Base-by-base conservation (phyloP, 2,113 vertebrate species). In the Furnarius figulus region DNA sequence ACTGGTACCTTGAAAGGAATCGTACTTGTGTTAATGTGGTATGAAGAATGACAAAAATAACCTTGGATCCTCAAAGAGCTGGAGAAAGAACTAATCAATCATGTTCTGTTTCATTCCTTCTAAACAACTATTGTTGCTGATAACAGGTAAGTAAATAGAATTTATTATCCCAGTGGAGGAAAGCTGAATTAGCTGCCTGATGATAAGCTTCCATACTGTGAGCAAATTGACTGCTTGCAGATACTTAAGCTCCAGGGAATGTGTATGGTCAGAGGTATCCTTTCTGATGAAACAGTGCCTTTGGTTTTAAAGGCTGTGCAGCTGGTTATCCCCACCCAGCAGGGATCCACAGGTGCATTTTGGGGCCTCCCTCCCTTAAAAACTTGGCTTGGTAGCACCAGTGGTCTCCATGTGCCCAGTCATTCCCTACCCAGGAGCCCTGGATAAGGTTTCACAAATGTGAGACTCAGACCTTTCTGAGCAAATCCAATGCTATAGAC, bases 101-200 rank as follows among this genome's bases (percentile, higher is more conserved):
- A 87, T 73, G 56, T 82, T 89, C 66, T 72, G 30, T 55, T 89
- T 92, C 73, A 14, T 89, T 90, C 77, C 92, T 89, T 65, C 72
- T 33, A 79, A 96, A 87, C 80, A 86, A 44, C 73, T 87, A 75
- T 61, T 87, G 53, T 70, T 91, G 49, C 89, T 91, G 96, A 95
- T 97, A 95, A 95, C 91, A 95, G 87, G 93, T 95, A 70, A 89
- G 89, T 72, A 92, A 96, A 96, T 94, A 87, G 75, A 91, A 95
- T 93, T 94, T 93, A 90, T 92, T 90, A 73, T 96, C 93, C 79
- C 85, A 21, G 72, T 28, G 67, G 65, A 95, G 49, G 40, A 85
- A 80, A 77, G 55, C 76, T 92, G 81, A 89, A 91, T 93, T 91
- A 94, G 80, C n/a, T 95, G 89, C 61, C 47, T 91, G 68, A 92